Conservation (phyloP, 2,888 invertebrate genomes). For the Pollenia labialis region DNA sequence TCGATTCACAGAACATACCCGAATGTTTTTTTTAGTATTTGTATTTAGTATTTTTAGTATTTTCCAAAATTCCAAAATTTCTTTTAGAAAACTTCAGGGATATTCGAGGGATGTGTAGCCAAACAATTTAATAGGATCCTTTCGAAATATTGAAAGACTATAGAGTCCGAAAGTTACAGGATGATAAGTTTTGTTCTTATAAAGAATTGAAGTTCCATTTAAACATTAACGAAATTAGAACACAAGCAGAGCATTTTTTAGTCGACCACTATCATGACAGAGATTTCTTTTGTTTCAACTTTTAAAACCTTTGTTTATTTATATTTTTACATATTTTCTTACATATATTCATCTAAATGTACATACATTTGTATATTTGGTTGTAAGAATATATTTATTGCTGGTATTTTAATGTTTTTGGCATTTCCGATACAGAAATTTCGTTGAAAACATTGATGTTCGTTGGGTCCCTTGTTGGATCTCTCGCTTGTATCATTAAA, state of each 20-base stretch:
- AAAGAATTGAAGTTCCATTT: too few species aligned
- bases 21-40: too few species aligned
- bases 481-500: background rate
- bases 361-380: background rate
- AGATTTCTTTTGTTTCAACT: background rate
- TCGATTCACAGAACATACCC: too few species aligned
- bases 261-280: background rate
- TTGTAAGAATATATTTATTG: slow-evolving; percentile 20
- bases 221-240: too few species aligned
- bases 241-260: background rate
- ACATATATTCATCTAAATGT: background rate
- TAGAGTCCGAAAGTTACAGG: too few species aligned
- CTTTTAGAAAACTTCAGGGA: too few species aligned
- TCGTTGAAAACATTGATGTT: slow-evolving; percentile 12
- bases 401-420: slow-evolving; percentile 67
- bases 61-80: too few species aligned
- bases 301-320: slow-evolving; percentile 18
- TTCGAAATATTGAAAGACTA: too few species aligned
- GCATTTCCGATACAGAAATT: slow-evolving; percentile 67
- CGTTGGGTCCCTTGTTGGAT: background rate
- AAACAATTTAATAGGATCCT: too few species aligned
- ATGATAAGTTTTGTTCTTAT: too few species aligned
- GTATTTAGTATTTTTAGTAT: too few species aligned
- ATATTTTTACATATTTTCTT: background rate
- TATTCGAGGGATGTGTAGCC: too few species aligned